Evolutionary conservation across 2,113 vertebrate genomes (phyloP).

Genomic region (Peucedramus taeniatus): DNA sequence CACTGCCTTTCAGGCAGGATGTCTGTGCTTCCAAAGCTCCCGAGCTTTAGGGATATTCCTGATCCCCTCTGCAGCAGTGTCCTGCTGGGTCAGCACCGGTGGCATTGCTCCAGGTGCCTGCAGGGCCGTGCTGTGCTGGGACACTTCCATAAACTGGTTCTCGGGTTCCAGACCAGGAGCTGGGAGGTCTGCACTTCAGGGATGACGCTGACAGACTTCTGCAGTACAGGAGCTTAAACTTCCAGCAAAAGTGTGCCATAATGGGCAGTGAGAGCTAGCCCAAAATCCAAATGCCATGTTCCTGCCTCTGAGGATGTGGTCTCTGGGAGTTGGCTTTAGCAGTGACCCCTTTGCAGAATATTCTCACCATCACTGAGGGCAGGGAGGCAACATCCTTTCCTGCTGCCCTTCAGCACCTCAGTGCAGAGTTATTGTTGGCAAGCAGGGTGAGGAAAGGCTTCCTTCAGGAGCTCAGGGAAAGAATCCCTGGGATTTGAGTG

Average conservation of each 20-base stretch:
- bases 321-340: not conserved
- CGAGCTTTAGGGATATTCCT: rapidly evolving
- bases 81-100: rapidly evolving
- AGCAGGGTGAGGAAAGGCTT: not conserved
- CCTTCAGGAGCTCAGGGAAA: not conserved
- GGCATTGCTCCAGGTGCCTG: rapidly evolving
- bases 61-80: no score
- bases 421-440: not conserved
- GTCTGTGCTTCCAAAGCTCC: no score
- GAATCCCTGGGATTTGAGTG: not conserved
- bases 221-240: rapidly evolving
- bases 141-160: rapidly evolving
- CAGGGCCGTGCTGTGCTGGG: rapidly evolving
- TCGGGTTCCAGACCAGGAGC: not conserved
- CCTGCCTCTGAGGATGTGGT: rapidly evolving
- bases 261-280: rapidly evolving
- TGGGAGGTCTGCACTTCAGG: not conserved
- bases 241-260: not conserved
- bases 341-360: not conserved
- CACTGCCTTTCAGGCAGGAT: rapidly evolving
- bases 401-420: not conserved
- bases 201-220: not conserved
- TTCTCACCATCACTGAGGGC: rapidly evolving
- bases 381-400: not conserved
- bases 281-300: rapidly evolving